Evolutionary conservation across 2,888 invertebrate genomes (phyloP).

Genomic region (Brachycybe producta): DNA sequence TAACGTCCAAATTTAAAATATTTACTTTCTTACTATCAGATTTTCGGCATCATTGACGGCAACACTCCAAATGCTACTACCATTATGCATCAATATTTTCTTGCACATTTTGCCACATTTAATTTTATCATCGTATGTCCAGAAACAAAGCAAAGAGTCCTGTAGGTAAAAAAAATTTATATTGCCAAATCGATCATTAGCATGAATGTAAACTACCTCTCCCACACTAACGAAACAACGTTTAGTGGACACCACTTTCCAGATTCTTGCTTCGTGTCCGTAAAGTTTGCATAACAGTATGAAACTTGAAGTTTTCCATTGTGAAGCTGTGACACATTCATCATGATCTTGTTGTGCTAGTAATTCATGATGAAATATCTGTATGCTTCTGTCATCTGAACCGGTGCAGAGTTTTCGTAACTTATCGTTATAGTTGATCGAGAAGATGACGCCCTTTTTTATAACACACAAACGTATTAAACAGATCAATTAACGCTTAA

Average conservation of each 20-base stretch:
- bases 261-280: slow-evolving; percentile 7
- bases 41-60: not conserved
- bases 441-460: slow-evolving; percentile 6
- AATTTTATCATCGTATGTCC: not conserved
- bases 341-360: not conserved
- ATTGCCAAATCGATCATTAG: not conserved
- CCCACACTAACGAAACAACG: slow-evolving; percentile 1
- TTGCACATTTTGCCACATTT: not conserved
- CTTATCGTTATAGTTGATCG: not conserved
- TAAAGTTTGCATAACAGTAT: not conserved
- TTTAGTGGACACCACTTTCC: not conserved
- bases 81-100: not conserved
- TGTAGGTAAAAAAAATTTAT: not conserved
- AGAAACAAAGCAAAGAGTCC: slow-evolving; percentile 7
- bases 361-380: slow-evolving; percentile 3
- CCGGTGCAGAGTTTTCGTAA: not conserved
- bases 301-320: slow-evolving; percentile 3
- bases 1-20: not conserved
- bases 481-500: not conserved
- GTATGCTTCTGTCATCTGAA: slow-evolving; percentile 6
- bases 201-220: not conserved
- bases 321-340: not conserved
- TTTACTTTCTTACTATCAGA: not conserved
- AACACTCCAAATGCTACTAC: slow-evolving; percentile 2
- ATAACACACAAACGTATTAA: not conserved